Conservation (phyloP, 2,113 vertebrate species). For the Ploceus nigricollis region DNA sequence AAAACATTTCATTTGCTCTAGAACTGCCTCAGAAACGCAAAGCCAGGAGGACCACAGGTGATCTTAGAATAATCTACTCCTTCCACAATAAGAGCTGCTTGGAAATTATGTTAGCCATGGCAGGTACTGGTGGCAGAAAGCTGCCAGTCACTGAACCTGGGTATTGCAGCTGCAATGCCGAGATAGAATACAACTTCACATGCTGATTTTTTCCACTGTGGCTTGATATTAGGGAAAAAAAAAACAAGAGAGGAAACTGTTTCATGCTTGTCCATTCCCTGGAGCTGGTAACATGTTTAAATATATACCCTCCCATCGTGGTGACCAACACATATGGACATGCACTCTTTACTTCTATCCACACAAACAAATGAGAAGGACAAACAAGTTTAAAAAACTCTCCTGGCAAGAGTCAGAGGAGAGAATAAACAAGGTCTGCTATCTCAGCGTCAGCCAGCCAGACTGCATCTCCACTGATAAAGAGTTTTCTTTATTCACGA, state of each 20-base stretch:
- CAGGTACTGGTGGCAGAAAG: neutral
- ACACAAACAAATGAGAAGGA: neutral
- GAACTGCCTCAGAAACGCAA: neutral
- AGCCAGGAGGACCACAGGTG: neutral
- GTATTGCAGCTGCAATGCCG: neutral
- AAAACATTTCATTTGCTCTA: neutral
- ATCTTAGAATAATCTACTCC: neutral
- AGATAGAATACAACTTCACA: neutral
- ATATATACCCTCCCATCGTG: neutral
- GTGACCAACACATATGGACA: neutral
- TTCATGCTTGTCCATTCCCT: neutral
- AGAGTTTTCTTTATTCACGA: neutral
- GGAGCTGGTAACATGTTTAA: neutral
- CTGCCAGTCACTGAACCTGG: neutral
- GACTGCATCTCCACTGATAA: conserved; percentile 2
- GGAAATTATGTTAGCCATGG: neutral
- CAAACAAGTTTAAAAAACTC: neutral
- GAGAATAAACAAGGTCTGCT: neutral
- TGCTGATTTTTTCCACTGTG: neutral
- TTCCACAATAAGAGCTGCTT: neutral
- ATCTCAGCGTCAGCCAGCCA: neutral
- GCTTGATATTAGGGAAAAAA: neutral
- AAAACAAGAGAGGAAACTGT: neutral
- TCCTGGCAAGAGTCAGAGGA: neutral
- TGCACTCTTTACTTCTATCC: neutral